These are phyloP conservation scores for Octonoba sinensis DNA, from an alignment of 2,888 invertebrate species.

Conservation along the genomic window DNA sequence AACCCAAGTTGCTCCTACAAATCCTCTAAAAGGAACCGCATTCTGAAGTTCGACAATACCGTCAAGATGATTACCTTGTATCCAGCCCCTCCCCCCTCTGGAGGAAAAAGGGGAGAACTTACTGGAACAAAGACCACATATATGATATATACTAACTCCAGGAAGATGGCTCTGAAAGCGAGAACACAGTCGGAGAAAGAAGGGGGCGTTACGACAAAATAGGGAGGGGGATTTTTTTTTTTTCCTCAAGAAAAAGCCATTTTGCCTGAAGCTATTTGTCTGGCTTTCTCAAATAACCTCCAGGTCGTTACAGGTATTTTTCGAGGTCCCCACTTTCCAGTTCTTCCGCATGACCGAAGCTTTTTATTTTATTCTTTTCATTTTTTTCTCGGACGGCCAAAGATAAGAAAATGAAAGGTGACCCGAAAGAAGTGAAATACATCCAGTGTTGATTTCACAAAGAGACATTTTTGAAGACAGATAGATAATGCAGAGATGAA, in stretches of 20 bases:
- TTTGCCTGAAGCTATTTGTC: slow-evolving; percentile 51
- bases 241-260: background rate
- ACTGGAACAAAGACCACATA: too few species aligned
- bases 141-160: too few species aligned
- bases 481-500: too few species aligned
- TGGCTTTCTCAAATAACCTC: slow-evolving; percentile 55
- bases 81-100: too few species aligned
- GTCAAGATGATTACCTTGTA: too few species aligned
- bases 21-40: slow-evolving; percentile 21
- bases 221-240: background rate
- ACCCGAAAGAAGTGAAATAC: slow-evolving; percentile 26
- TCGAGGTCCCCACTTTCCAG: slow-evolving; percentile 24
- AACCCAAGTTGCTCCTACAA: too few species aligned
- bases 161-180: too few species aligned
- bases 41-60: slow-evolving; percentile 10
- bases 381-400: background rate
- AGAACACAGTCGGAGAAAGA: slow-evolving; percentile 5
- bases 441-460: background rate
- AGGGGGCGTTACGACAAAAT: background rate
- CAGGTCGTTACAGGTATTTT: slow-evolving; percentile 35
- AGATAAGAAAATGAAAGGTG: slow-evolving; percentile 57
- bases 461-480: too few species aligned
- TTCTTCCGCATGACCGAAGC: slow-evolving; percentile 42
- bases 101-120: too few species aligned
- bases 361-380: background rate